These are phyloP conservation scores for Gymnoscopelus microlampas DNA, from an alignment of 2,797 vertebrate genomes.

Conservation along the genomic window DNA sequence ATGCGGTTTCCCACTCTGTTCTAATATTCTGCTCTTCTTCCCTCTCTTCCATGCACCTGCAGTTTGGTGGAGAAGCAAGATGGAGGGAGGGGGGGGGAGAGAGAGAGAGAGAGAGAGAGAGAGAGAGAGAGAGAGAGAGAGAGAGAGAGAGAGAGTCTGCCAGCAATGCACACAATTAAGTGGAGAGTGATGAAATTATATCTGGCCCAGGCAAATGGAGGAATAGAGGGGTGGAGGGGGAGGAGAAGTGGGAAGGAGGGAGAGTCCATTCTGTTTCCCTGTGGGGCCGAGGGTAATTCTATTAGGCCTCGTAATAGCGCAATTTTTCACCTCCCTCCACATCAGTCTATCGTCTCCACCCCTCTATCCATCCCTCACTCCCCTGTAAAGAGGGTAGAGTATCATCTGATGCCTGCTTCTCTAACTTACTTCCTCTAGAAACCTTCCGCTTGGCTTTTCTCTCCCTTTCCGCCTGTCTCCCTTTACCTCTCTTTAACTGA, in stretches of 20 bases:
- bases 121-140: background rate
- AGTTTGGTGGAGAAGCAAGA: slow-evolving; percentile 51
- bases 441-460: background rate
- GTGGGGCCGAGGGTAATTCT: slow-evolving; percentile 71
- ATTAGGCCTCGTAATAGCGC: slow-evolving; percentile 72
- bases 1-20: slow-evolving; percentile 67
- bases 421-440: slow-evolving; percentile 22
- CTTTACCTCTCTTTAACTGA: background rate
- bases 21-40: slow-evolving; percentile 59
- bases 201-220: slow-evolving; percentile 70
- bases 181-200: slow-evolving; percentile 79
- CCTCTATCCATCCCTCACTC: slow-evolving; percentile 40
- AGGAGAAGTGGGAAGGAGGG: slow-evolving; percentile 60
- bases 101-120: background rate
- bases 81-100: slow-evolving; percentile 35
- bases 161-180: slow-evolving; percentile 73
- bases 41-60: slow-evolving; percentile 63
- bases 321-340: slow-evolving; percentile 73
- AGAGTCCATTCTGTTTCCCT: slow-evolving; percentile 74
- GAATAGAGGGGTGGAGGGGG: slow-evolving; percentile 50
- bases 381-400: slow-evolving; percentile 35
- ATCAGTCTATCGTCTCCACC: slow-evolving; percentile 49
- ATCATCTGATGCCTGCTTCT: slow-evolving; percentile 14
- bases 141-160: slow-evolving; percentile 55
- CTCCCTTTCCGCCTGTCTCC: background rate